Evolutionary conservation across 2,113 vertebrate genomes (phyloP), one percentile per base, ranked within the genome.

Genomic region (Pycnonotus jocosus): DNA sequence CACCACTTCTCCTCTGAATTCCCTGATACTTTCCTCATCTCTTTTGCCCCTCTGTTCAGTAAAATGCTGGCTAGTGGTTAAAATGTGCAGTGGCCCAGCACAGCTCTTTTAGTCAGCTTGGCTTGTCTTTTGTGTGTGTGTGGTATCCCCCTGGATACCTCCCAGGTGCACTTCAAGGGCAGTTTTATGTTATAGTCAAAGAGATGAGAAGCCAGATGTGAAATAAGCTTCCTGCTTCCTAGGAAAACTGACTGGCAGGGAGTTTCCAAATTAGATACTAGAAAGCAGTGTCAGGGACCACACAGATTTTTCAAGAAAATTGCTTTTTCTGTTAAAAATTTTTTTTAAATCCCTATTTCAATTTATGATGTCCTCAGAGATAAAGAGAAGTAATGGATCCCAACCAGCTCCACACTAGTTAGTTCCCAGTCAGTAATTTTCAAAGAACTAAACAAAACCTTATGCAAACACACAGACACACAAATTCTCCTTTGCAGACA

Each of bases 111-210:
- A 81, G 88, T 61, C 71, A 72, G 35, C 35, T 38, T 90, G 82
- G 56, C 51, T 94, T 9, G 0, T 37, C 44, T 74, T 72, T 24
- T 66, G 76, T 13, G 1, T 86, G 2, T 96, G 80, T 93, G 92
- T 95, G 92, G 80, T 62, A 90, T 66, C 12, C 51, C 40, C 47
- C 77, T 48, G 45, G 81, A 92, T 48, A 66, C 70, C 81, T 91
- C 79, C 87, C 92, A 96, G 82, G 74, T 77, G 53, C 38, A 27
- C 76, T 81, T 92, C 89, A 95, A 95, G 71, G 86, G 23, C 51
- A 87, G 79, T 92, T 93, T 78, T 95, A 87, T 94, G 68, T 88
- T 74, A 33, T 13, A 81, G 74, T 50, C 13, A 4, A 73, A 71
- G 68, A 83, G 71, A 83, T 62, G 81, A 65, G 72, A 92, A 91